These are phyloP conservation scores for Rotaria socialis DNA, from an alignment of 2,888 invertebrate species.

Conservation along the genomic window DNA sequence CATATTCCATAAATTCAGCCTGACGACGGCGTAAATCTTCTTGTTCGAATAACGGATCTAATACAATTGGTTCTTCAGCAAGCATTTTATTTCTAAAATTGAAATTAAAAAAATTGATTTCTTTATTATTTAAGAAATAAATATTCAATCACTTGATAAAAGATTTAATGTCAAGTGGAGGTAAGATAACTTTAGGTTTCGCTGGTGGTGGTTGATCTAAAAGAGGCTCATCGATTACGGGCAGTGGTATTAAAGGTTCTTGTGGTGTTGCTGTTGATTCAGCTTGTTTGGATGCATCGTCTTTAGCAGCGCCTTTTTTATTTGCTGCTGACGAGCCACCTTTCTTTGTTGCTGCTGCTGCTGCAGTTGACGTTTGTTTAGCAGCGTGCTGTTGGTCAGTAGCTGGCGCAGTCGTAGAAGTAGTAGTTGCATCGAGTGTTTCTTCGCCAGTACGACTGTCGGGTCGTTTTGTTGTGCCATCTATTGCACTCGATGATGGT, in stretches of 20 bases:
- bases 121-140: no score
- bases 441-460: background rate
- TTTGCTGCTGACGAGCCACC: background rate
- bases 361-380: background rate
- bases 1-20: constrained; percentile 54
- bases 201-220: constrained; percentile 23
- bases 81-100: background rate
- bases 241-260: background rate
- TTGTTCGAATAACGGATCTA: constrained; percentile 42
- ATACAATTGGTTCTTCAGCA: background rate
- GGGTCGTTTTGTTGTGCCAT: background rate
- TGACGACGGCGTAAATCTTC: constrained; percentile 48
- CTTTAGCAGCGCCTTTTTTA: background rate
- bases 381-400: background rate
- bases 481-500: background rate
- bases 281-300: constrained; percentile 12
- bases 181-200: constrained; percentile 22
- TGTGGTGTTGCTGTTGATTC: background rate
- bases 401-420: background rate
- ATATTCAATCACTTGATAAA: background rate
- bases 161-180: constrained; percentile 15
- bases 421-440: background rate
- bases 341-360: background rate
- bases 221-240: background rate
- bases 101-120: background rate